Evolutionary conservation across 2,113 vertebrate species (phyloP).

Genomic region (Narcine bancroftii): DNA sequence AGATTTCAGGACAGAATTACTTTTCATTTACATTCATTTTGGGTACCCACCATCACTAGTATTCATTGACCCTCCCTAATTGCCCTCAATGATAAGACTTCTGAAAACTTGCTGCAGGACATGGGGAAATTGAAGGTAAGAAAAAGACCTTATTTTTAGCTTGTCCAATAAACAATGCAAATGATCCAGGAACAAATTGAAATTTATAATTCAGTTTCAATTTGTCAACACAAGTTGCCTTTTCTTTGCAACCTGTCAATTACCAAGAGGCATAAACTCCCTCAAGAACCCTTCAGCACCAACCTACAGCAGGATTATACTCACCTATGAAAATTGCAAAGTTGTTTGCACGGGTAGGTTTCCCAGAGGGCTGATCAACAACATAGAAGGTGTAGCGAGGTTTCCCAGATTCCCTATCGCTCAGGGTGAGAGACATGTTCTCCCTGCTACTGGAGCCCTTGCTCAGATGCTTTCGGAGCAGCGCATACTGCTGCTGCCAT

Average conservation of each 20-base stretch:
- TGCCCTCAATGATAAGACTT: too few species aligned
- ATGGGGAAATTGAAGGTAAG: neutral
- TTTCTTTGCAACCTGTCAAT: too few species aligned
- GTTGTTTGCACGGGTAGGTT: constrained; percentile 66
- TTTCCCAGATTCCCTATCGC: constrained; percentile 59
- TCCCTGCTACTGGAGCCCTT: constrained; percentile 51
- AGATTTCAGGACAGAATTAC: too few species aligned
- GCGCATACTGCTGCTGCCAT: constrained; percentile 77
- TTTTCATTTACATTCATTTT: too few species aligned
- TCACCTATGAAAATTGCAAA: constrained; percentile 96
- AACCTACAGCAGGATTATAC: constrained; percentile 40
- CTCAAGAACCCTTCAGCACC: too few species aligned
- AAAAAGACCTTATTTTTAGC: neutral
- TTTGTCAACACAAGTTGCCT: neutral
- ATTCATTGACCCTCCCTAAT: too few species aligned
- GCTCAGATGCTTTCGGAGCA: constrained; percentile 72
- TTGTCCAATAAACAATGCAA: too few species aligned
- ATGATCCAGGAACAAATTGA: neutral
- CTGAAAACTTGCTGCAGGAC: too few species aligned
- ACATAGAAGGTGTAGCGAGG: constrained; percentile 84
- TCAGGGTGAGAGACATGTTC: constrained; percentile 68
- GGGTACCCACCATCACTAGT: too few species aligned
- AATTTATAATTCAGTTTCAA: neutral
- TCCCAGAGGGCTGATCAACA: constrained; percentile 68
- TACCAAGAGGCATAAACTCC: too few species aligned